A percentile compares a stretch with the other conserved stretches of the same genome.
Conservation (phyloP, 2,797 vertebrate genomes). For the Aphelocoma californica region DNA sequence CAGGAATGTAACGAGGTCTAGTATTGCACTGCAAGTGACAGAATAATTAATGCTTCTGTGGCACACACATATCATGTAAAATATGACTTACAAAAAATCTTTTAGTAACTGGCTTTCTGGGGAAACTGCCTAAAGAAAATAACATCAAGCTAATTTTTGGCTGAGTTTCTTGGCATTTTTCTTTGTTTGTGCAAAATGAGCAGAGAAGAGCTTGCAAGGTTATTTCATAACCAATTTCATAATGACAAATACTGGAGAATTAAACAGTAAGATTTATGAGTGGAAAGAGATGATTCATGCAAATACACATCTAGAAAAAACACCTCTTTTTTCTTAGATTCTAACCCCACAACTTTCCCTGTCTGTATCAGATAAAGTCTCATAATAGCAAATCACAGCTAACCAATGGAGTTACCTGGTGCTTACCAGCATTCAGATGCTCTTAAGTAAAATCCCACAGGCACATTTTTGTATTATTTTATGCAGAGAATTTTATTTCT, state of each 20-base stretch:
- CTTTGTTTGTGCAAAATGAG: background rate
- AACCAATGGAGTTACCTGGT: background rate
- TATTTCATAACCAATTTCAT: background rate
- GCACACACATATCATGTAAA: background rate
- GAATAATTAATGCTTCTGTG: background rate
- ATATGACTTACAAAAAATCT: background rate
- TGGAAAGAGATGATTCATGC: background rate
- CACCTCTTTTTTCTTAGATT: background rate
- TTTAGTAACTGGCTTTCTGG: background rate
- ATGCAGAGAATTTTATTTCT: background rate
- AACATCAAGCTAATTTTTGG: background rate
- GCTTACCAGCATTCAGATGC: background rate
- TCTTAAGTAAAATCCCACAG: background rate
- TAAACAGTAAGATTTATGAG: background rate
- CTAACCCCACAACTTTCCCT: background rate
- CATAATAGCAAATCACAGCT: background rate
- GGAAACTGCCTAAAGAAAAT: background rate
- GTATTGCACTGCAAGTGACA: background rate
- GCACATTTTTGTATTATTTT: background rate
- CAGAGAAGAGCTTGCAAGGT: background rate
- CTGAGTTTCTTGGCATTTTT: background rate
- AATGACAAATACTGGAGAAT: background rate
- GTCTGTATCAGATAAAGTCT: background rate
- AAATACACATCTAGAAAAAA: background rate
- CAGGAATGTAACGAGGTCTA: background rate